These are phyloP conservation scores for Dermochelys coriacea DNA, from an alignment of 2,797 vertebrate genomes.

Conservation along the genomic window DNA sequence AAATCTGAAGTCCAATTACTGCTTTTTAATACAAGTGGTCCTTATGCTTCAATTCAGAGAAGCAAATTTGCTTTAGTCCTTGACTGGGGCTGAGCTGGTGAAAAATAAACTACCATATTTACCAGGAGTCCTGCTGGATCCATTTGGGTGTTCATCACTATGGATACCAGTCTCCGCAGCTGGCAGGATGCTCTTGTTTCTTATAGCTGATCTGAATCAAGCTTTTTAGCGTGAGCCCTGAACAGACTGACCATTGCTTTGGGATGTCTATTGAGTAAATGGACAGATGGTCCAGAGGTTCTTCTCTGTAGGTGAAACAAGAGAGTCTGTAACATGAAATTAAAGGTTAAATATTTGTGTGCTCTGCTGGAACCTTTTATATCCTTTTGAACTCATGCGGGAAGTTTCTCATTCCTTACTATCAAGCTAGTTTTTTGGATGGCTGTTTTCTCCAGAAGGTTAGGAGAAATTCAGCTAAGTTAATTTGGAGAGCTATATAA, in stretches of 20 bases:
- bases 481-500: not conserved
- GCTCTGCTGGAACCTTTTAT: not conserved
- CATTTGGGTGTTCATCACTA: not conserved
- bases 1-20: not conserved
- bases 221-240: not conserved
- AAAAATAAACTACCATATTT: not conserved
- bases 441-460: not conserved
- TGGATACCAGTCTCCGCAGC: not conserved
- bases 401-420: not conserved
- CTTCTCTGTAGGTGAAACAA: not conserved
- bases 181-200: not conserved
- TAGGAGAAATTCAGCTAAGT: not conserved
- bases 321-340: not conserved
- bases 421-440: not conserved
- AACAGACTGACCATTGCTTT: not conserved
- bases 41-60: not conserved
- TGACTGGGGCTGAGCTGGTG: not conserved
- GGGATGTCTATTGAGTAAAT: not conserved
- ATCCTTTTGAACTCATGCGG: conserved; percentile 3
- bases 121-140: not conserved
- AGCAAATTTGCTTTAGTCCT: not conserved
- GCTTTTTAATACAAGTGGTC: not conserved
- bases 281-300: not conserved
- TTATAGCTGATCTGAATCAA: not conserved
- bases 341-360: not conserved